Conservation (phyloP, 2,113 vertebrate genomes). For the Rhizomys pruinosus region DNA sequence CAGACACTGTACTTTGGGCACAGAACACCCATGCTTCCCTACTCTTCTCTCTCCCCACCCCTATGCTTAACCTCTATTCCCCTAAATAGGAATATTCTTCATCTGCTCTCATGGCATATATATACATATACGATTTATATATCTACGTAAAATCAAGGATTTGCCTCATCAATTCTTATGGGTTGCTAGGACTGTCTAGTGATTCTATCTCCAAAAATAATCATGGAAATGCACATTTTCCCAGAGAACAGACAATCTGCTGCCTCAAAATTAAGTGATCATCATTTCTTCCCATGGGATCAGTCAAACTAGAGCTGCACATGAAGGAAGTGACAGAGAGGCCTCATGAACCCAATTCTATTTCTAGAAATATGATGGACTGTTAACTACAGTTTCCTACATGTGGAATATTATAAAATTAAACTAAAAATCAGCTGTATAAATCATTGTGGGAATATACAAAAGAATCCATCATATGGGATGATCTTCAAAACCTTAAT, state of each 20-base stretch:
- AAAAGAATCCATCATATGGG: background rate
- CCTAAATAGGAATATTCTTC: no score
- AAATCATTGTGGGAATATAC: constrained; percentile 8
- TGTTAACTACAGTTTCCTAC: background rate
- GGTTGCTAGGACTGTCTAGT: constrained; percentile 21
- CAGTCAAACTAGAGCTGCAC: constrained; percentile 30
- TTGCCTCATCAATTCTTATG: background rate
- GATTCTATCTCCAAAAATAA: constrained; percentile 61
- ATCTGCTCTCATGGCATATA: background rate
- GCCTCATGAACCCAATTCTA: constrained; percentile 35
- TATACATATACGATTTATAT: background rate
- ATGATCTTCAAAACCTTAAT: background rate
- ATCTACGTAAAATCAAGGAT: background rate
- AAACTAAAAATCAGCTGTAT: constrained; percentile 18
- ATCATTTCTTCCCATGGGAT: constrained; percentile 49
- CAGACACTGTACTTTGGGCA: background rate
- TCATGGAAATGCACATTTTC: background rate
- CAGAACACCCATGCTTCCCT: background rate
- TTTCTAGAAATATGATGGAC: constrained; percentile 30
- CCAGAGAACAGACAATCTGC: constrained; percentile 26
- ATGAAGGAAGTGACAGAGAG: background rate
- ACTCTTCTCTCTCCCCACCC: no score
- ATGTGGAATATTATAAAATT: constrained; percentile 13
- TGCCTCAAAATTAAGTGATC: constrained; percentile 61
- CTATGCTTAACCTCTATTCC: no score